Base-by-base conservation (phyloP, 2,113 vertebrate species). In the Eurystomus gularis region DNA sequence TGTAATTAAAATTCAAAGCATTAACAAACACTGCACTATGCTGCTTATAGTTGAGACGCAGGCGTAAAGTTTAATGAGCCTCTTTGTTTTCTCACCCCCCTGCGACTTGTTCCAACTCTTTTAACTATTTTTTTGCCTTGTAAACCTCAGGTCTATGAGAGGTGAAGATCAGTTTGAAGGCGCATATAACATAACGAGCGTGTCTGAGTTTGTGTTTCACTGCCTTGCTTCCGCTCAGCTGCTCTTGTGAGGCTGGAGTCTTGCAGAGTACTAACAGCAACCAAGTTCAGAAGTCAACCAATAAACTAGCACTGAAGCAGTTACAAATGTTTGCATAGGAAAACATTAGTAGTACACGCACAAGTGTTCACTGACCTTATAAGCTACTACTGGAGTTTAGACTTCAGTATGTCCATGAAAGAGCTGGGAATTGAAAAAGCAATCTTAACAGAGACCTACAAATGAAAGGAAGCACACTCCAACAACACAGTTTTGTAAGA, bases 41-140 rank as follows among this genome's bases (percentile, higher is more conserved):
- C 61, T 75, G 86, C 95, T 95, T 93, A 84, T 57, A 69, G 66
- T 25, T 87, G 61, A 93, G 77, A 94, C 35, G 57, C 57, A 82
- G 73, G 72, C 65, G 82, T 91, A 86, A 93, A 94, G 88, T 92
- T 94, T 96, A 94, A 94, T 25, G 70, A 96, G 69, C 54, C 57
- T 65, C 90, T 95, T 90, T 62, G 68, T 71, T 92, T 88, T 87
- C 69, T 78, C 86, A 88, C 61, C 57, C 76, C 48, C 68, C 52
- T 90, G 76, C 2, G n/a, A 84, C 82, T 78, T 71, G 52, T 83
- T 94, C 52, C 49, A 72, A 40, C 25, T 58, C 57, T 65, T 88
- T 92, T 76, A 96, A 82, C 78, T 90, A n/a, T 80, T 79, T n/a
- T 68, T 92, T 82, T 77, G 83, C 86, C 91, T 94, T 55, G 66